Evolutionary conservation across 2,113 vertebrate species (phyloP).

Genomic region (Semnopithecus entellus): DNA sequence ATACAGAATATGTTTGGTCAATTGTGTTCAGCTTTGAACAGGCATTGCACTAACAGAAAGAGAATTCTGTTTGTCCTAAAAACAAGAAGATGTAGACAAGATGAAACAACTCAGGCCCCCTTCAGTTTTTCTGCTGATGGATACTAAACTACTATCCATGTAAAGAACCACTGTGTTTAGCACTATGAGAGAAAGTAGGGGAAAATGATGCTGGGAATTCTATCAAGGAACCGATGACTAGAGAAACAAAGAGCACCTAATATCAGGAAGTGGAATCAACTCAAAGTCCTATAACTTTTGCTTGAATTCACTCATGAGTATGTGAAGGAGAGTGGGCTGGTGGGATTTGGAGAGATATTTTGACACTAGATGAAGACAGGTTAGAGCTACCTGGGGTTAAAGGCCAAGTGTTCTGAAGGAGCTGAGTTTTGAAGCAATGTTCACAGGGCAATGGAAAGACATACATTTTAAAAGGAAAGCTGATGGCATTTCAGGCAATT

Average conservation of each 20-base stretch:
- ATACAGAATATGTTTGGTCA: not conserved
- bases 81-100: conserved; percentile 8
- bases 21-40: not conserved
- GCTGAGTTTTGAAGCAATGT: not conserved
- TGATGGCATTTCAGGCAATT: not conserved
- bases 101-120: not conserved
- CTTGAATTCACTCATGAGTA: not conserved
- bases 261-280: not conserved
- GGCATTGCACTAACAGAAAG: not conserved
- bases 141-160: conserved; percentile 6
- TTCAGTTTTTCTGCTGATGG: not conserved
- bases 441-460: not conserved
- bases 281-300: not conserved
- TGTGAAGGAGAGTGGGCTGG: not conserved
- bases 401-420: not conserved
- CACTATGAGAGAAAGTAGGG: not conserved
- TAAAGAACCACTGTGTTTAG: conserved; percentile 12
- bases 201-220: not conserved
- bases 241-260: not conserved
- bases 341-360: not conserved
- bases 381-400: not conserved
- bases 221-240: not conserved
- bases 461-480: not conserved
- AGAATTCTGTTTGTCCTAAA: conserved; percentile 36
- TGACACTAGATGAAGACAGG: not conserved